Evolutionary conservation across 2,888 invertebrate genomes (phyloP).

Genomic region (Drosophila engyochracea): DNA sequence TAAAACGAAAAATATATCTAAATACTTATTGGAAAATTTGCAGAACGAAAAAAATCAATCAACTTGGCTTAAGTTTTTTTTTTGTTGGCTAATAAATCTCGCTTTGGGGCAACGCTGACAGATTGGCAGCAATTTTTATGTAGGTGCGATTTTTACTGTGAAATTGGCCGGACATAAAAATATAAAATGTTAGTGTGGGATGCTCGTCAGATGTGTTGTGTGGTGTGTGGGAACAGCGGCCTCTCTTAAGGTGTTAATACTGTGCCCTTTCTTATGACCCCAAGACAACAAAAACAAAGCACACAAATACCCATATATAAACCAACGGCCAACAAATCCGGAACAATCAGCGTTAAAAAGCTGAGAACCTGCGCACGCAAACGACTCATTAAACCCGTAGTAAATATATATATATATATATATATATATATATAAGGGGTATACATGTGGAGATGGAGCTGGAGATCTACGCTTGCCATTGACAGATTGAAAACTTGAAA

Average conservation of each 20-base stretch:
- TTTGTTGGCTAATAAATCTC: slow-evolving; percentile 37
- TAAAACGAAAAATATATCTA: background rate
- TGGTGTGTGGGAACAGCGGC: slow-evolving; percentile 41
- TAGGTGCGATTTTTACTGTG: slow-evolving; percentile 60
- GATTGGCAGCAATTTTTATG: slow-evolving; percentile 48
- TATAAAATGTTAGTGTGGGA: slow-evolving; percentile 32
- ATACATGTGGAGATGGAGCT: background rate
- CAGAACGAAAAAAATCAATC: slow-evolving; percentile 54
- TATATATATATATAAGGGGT: background rate
- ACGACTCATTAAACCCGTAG: slow-evolving; percentile 55
- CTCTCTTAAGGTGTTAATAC: slow-evolving; percentile 62
- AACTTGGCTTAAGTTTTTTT: slow-evolving; percentile 9
- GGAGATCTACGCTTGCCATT: slow-evolving; percentile 49
- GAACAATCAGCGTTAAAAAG: slow-evolving; percentile 64
- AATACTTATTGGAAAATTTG: slow-evolving; percentile 23
- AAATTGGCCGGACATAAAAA: slow-evolving; percentile 45
- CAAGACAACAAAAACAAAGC: background rate
- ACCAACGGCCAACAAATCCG: slow-evolving; percentile 49
- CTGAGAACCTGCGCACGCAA: slow-evolving; percentile 69
- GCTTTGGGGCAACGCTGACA: slow-evolving; percentile 37
- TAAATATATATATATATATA: slow-evolving; percentile 20
- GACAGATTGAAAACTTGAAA: slow-evolving; percentile 79
- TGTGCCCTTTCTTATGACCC: slow-evolving; percentile 45
- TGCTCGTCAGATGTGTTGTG: background rate
- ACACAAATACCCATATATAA: background rate